A percentile compares a stretch with the other conserved stretches of the same genome.
Evolutionary conservation across 2,888 invertebrate genomes (phyloP).

Genomic region (Torymus tubicola): DNA sequence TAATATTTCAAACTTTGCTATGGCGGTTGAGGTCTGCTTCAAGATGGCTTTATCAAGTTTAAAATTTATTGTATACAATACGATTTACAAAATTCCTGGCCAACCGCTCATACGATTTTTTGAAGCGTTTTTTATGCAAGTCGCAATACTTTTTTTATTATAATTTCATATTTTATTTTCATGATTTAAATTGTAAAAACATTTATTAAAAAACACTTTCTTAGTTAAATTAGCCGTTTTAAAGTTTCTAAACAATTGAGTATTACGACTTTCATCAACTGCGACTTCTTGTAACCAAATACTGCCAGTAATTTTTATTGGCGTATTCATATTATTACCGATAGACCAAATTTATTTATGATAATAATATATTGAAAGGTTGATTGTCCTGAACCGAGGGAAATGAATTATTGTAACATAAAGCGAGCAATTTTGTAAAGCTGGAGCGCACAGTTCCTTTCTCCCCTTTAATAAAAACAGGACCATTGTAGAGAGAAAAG

Average conservation of each 20-base stretch:
- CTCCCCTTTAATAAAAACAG: conserved; percentile 53
- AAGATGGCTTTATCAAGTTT: conserved; percentile 26
- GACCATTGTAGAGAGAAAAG: conserved; percentile 54
- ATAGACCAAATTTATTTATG: conserved; percentile 77
- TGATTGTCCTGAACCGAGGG: conserved; percentile 72
- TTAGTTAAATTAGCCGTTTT: conserved; percentile 4
- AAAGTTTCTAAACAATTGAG: conserved; percentile 26
- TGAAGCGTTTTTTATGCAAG: conserved; percentile 68
- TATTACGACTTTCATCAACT: conserved; percentile 65
- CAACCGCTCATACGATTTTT: conserved; percentile 66
- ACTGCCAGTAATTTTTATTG: conserved; percentile 74
- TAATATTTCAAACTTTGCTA: conserved; percentile 22
- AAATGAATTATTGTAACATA: conserved; percentile 73
- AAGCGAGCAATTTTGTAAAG: conserved; percentile 71
- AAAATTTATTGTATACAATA: conserved; percentile 51
- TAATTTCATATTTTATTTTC: conserved; percentile 33
- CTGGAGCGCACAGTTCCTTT: conserved; percentile 73
- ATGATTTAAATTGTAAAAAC: conserved; percentile 11
- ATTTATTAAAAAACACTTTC: conserved; percentile 9
- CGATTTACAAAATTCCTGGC: conserved; percentile 69
- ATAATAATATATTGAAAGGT: conserved; percentile 76
- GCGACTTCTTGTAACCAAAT: conserved; percentile 72
- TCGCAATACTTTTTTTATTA: conserved; percentile 59
- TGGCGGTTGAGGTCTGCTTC: conserved; percentile 20
- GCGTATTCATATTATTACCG: conserved; percentile 76